Evolutionary conservation across 2,888 invertebrate species (phyloP), one percentile per base, ranked within the genome.

Genomic region (Matsumyia berberina): DNA sequence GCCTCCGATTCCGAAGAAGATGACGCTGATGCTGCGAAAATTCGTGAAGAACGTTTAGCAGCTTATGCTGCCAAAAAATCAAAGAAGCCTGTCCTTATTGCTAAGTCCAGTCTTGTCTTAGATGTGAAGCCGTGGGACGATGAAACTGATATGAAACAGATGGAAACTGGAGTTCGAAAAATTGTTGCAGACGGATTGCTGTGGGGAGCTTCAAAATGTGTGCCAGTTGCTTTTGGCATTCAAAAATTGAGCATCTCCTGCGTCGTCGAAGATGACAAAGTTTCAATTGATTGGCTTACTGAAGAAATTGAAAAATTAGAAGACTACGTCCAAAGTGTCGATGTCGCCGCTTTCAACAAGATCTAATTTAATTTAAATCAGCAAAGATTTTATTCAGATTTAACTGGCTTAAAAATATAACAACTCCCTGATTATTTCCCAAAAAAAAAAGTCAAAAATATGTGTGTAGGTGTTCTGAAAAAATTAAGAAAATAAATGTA

Each of bases 261-360:
- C 91, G 98, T 98, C 51, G 96, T 99, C 39, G 98, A 98, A 93
- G 98, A 98, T 92, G 98, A 98, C n/a, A 97, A 98, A 92, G 96
- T 98, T 17, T 97, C 97, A 39, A 93, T 97, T 58, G 97, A 97
- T 91, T 95, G 95, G 94, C 93, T 98, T 35, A 96, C 95, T 88
- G 98, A 99, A 92, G 94, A 95, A 91, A 96, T 99, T 87, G 95
- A 96, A 89, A 95, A 94, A 88, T 92, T 94, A 88, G 97, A 97
- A 92, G 97, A 98, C 88, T 95, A 93, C 91, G 97, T 96, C 57
- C 98, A 98, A 93, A 97, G 97, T 90, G 96, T 98, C 64, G 98
- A 98, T 91, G 96, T 98, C 89, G 98, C 97, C 86, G 98, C 98
- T 86, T 99, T 99, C 92, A 98, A 98, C 92, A 98, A 98, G 93